Evolutionary conservation across 1,140 invertebrate species (phyloP), one percentile per base, ranked within the genome.

Genomic region (Bombus balteatus): DNA sequence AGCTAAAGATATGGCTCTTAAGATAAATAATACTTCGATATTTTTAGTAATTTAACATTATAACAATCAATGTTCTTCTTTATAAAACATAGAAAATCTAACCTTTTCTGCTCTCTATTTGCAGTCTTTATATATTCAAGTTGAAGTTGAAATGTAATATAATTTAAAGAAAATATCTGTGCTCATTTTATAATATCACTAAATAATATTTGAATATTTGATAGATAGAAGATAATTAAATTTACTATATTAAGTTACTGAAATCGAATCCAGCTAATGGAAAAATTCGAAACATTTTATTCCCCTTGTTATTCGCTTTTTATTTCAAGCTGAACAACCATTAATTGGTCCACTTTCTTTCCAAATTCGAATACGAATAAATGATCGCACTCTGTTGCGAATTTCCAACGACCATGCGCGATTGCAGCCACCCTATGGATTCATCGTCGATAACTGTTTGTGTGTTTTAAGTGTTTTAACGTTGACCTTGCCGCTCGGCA

Each of bases 401-500:
- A 41, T 66, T 62, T 57, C 12, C 6, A 25, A 34, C 77, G 41
- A 6, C 57, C 4, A 22, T 15, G 66, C 28, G 28, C 22, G 39
- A 84, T 89, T 72, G 43, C 76, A 81, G 68, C 53, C 28, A 70
- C 32, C 53, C 65, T 28, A 13, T 57, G 37, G 37, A 65, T 78
- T 66, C 72, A 80, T 70, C 77, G 70, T 81, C 28, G 6, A 73
- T 78, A 80, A 89, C 83, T 89, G 83, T 53, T 53, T 22, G 18
- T 53, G 18, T 53, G 47, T 81, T 66, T 89, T 71, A 80, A 66
- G 71, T 43, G 78, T 89, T 90, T 85, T 84, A 79, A 68, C 73
- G 68, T 76, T 77, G 86, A 88, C 86, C 88, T 90, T 80, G 86
- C 72, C 79, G 39, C 41, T 68, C 18, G n/a, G 65, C 77, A 65